Evolutionary conservation across 1,140 invertebrate genomes (phyloP), one percentile per base, ranked within the genome.

Genomic region (Rhynchophorus ferrugineus): DNA sequence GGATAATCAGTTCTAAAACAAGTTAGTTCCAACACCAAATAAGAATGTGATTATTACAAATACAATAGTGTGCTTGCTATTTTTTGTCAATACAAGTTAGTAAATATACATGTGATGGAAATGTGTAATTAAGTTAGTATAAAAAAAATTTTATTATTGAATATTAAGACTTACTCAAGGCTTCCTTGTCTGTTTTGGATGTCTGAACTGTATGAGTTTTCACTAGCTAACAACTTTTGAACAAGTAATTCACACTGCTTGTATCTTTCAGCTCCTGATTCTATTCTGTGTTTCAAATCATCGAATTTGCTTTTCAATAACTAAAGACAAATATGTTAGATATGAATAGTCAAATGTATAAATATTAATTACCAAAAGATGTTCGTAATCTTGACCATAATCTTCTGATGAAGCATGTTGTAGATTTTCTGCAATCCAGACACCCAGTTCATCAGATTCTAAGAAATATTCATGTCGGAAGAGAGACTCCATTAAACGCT

Each of bases 361-460:
- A n/a, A n/a, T n/a, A n/a, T n/a, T n/a, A n/a, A n/a, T 69, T 65
- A 91, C 83, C 71, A 93, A 71, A 19, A 97, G 71, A 74, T 98
- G 95, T 69, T 98, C 95, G 68, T 93, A 97, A 74, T 98, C 95
- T 68, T 92, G 89, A 3, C 95, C 95, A 71, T 94, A 98, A 69
- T 99, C 95, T 66, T 98, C 94, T 24, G 87, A 91, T 2, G 83
- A 83, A 5, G 93, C 94, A 0, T 84, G 83, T 58, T 88, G 84
- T 69, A 92, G 83, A 68, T 98, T 91, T 66, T 97, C 92, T 54
- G 84, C 82, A 22, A 98, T 95, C 93, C 94, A 98, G 59, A 84
- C 81, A 63, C 96, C 91, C 45, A 98, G 77, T 65, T 98, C 93
- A 44, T 84, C 79, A 52, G 84, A 87, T 71, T 98, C 95, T 0